phyloP scores from a whole-genome alignment of 2,797 vertebrate genomes.

The Monodelphis domestica region DNA sequence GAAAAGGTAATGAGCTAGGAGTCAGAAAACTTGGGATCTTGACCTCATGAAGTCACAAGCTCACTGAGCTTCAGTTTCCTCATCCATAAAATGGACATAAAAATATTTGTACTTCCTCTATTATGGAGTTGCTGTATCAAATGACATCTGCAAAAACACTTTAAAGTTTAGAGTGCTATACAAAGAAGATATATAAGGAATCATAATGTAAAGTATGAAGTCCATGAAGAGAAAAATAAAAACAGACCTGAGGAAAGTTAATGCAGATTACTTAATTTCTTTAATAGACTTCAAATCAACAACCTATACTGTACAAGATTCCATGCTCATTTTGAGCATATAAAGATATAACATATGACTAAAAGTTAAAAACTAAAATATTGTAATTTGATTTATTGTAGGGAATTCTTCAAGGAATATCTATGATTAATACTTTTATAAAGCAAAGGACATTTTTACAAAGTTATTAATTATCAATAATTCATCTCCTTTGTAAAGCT shows the following conservation, averaged over 20 bases:
- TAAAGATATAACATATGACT: too few species aligned
- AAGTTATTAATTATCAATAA: background rate
- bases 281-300: too few species aligned
- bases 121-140: background rate
- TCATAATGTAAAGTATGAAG: background rate
- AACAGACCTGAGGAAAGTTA: background rate
- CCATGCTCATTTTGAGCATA: too few species aligned
- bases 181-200: background rate
- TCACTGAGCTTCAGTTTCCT: background rate
- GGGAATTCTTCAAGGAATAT: background rate
- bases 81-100: background rate
- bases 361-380: too few species aligned
- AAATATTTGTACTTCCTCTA: background rate
- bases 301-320: too few species aligned
- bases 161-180: background rate
- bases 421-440: background rate
- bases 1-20: background rate
- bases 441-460: background rate
- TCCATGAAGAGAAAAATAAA: background rate
- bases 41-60: background rate
- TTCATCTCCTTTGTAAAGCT: constrained; percentile 10
- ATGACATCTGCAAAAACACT: background rate
- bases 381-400: background rate
- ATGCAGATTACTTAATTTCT: background rate
- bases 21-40: background rate